Evolutionary conservation across 1,140 invertebrate genomes (phyloP).

Genomic region (Sitobion miscanthi): DNA sequence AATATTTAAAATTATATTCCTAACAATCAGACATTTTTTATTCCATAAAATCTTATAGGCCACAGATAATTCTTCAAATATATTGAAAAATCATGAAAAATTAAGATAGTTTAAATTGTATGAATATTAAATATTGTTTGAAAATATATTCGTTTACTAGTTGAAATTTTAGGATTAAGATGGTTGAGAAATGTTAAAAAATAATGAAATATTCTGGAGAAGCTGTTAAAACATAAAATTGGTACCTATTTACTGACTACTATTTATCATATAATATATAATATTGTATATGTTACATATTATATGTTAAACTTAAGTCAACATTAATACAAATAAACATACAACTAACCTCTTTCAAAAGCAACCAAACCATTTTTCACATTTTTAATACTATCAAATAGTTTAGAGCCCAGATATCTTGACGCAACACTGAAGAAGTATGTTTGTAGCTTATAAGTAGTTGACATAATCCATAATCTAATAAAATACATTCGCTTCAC

Average conservation of each 20-base stretch:
- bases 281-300: neutral
- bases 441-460: conserved; percentile 50
- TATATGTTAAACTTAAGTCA: neutral
- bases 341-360: conserved; percentile 42
- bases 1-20: too few species aligned
- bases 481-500: conserved; percentile 53
- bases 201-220: neutral
- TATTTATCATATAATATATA: too few species aligned
- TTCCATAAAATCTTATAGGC: neutral
- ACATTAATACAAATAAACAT: neutral
- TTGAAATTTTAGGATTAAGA: neutral
- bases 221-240: neutral
- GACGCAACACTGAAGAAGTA: conserved; percentile 52
- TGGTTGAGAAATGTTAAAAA: neutral
- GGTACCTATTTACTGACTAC: neutral
- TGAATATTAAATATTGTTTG: too few species aligned
- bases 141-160: too few species aligned
- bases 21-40: too few species aligned
- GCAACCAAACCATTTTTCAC: conserved; percentile 48
- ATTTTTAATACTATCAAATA: conserved; percentile 50
- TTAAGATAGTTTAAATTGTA: neutral
- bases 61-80: neutral
- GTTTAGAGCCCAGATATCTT: conserved; percentile 39
- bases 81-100: neutral
- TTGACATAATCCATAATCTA: conserved; percentile 52